Evolutionary conservation across 2,888 invertebrate genomes (phyloP).

Genomic region (Epistrophe eligans): DNA sequence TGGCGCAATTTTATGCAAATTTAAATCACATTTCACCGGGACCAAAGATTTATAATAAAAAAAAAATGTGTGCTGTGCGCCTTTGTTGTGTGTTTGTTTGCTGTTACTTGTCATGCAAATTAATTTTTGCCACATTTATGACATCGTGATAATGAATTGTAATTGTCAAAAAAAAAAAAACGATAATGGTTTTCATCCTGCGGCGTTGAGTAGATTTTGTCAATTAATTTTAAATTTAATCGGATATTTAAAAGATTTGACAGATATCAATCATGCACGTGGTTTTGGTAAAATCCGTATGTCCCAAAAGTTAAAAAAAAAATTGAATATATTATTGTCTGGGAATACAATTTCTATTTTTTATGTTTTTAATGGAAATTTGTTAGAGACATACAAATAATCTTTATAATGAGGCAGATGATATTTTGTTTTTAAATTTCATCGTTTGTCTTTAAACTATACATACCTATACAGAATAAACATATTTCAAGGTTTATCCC

Average conservation of each 20-base stretch:
- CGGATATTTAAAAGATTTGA: slow-evolving; percentile 52
- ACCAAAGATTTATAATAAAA: not conserved
- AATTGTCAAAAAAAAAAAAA: slow-evolving; percentile 40
- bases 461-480: no score
- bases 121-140: slow-evolving; percentile 73
- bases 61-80: slow-evolving; percentile 52
- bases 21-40: slow-evolving; percentile 67
- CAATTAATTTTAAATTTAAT: slow-evolving; percentile 63
- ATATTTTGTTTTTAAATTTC: not conserved
- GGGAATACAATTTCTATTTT: not conserved
- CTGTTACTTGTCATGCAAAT: slow-evolving; percentile 74
- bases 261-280: slow-evolving; percentile 43
- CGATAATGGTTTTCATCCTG: slow-evolving; percentile 57
- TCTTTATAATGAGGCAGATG: not conserved
- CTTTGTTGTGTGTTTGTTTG: slow-evolving; percentile 69
- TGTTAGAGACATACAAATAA: not conserved
- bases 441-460: no score
- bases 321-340: not conserved
- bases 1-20: slow-evolving; percentile 74
- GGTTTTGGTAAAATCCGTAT: not conserved
- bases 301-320: not conserved
- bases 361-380: not conserved
- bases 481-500: no score
- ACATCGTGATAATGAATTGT: slow-evolving; percentile 74
- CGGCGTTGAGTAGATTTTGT: slow-evolving; percentile 40